Conservation (phyloP, 2,113 vertebrate species). For the Myxocyprinus asiaticus region DNA sequence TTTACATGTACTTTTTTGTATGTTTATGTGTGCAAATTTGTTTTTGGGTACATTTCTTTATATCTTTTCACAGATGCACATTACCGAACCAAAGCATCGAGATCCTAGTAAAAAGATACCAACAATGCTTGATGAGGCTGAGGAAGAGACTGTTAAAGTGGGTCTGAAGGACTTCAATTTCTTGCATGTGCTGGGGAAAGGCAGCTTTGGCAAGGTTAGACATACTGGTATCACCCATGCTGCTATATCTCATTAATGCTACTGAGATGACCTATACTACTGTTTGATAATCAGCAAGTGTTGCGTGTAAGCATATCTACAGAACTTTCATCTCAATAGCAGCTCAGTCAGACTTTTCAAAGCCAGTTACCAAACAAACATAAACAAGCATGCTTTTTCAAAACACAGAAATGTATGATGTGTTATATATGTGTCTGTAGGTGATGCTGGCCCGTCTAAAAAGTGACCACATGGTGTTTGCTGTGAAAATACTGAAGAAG, state of each 20-base stretch:
- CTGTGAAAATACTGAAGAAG: conserved; percentile 96
- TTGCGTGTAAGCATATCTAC: too few relatives aligned
- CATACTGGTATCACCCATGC: neutral
- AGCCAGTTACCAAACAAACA: too few relatives aligned
- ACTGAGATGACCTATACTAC: too few relatives aligned
- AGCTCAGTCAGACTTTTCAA: too few relatives aligned
- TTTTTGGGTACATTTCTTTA: neutral
- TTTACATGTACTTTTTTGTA: too few relatives aligned
- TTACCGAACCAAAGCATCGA: too few relatives aligned
- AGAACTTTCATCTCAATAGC: too few relatives aligned
- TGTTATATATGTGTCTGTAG: conserved; percentile 63
- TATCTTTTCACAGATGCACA: conserved; percentile 10
- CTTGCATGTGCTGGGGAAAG: conserved; percentile 92
- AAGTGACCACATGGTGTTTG: conserved; percentile 82
- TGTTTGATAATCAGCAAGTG: neutral
- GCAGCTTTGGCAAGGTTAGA: conserved; percentile 97
- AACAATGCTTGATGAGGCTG: neutral
- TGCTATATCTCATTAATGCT: neutral
- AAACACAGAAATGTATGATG: neutral
- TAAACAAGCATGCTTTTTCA: too few relatives aligned
- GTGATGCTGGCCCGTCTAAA: conserved; percentile 93
- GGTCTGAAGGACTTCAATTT: conserved; percentile 90
- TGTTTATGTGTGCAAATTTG: neutral
- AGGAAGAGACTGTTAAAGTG: conserved; percentile 59
- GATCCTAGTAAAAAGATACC: too few relatives aligned